Base-by-base conservation (phyloP, 2,797 vertebrate species). In the Diplodus sargus region DNA sequence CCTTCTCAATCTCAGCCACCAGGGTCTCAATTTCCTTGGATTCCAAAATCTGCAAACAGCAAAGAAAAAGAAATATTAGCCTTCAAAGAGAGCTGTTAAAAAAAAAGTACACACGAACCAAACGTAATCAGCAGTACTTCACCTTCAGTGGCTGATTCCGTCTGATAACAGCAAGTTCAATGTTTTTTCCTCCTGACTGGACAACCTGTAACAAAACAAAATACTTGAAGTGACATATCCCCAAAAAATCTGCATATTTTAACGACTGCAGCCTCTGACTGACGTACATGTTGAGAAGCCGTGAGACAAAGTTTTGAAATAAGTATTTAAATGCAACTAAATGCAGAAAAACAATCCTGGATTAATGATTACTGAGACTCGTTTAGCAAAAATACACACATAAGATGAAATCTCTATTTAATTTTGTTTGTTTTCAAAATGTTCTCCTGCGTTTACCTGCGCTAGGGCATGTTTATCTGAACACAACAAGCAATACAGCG, bases 171-270 rank as follows among this genome's bases (percentile, higher is more conserved):
- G 95, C 92, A 87, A 97, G 91, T 79, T 96, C 94, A 73, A 91
- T 96, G 67, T 94, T 97, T 94, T 97, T 97, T 34, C 95, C 95
- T 79, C 95, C 95, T 85, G 96, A 97, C 87, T 97, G 96, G 78
- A 96, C 95, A 84, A 95, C 90, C 91, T 96, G 87, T 62, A 61
- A 89, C 0, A 71, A 74, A 70, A 79, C 13, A 5, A 59, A 56
- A 74, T 0, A 17, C 1, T 34, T 48, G 1, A 12, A 52, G 45
- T 39, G 11, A 58, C 49, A 71, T 10, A 72, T 60, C 3, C 3
- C 8, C 9, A 49, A 16, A 0, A 4, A n/a, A 54, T 48, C 59
- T 56, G 28, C 43, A 42, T 43, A 61, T 45, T n/a, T 8, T 4
- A 15, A 48, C 42, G 18, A 39, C 12, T 22, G 52, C 43, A 14